These are phyloP conservation scores for Argyrosomus japonicus DNA, from an alignment of 2,113 vertebrate genomes.

Conservation along the genomic window DNA sequence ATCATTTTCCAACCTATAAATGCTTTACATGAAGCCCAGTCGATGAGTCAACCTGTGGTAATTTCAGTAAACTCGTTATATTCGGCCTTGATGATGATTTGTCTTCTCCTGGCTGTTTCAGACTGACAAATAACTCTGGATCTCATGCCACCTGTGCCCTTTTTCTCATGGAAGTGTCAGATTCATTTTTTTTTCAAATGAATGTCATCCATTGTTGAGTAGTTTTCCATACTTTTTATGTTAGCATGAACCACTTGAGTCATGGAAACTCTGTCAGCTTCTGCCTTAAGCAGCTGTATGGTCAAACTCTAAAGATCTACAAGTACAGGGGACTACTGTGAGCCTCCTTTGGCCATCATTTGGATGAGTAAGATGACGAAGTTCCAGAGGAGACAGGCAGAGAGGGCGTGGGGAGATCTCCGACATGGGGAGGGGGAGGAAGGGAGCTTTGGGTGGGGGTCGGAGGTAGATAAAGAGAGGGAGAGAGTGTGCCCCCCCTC, in stretches of 20 bases:
- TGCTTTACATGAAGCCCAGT: neutral
- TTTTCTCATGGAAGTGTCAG: neutral
- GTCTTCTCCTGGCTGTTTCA: neutral
- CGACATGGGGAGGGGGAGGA: conserved; percentile 59
- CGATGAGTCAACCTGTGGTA: conserved; percentile 4
- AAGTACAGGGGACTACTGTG: conserved; percentile 6
- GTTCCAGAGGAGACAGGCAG: conserved; percentile 53
- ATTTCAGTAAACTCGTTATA: conserved; percentile 43
- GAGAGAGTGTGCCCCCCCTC: conserved; percentile 45
- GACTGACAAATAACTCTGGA: conserved; percentile 7
- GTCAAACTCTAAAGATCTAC: neutral
- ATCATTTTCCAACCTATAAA: conserved; percentile 3
- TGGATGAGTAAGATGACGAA: conserved; percentile 65
- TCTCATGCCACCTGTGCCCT: conserved; percentile 15
- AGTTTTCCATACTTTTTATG: neutral
- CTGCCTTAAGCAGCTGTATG: neutral
- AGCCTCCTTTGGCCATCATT: conserved; percentile 40
- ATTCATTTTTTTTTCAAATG: conserved; percentile 27
- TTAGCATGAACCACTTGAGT: conserved; percentile 9
- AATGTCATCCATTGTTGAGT: neutral
- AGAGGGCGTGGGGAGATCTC: conserved; percentile 48
- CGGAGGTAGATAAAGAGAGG: conserved; percentile 78
- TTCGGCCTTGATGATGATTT: conserved; percentile 27
- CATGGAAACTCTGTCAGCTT: conserved; percentile 23
- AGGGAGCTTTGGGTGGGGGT: conserved; percentile 48